phyloP scores from a whole-genome alignment of 1,140 invertebrate species.

The Odontomachus brunneus region DNA sequence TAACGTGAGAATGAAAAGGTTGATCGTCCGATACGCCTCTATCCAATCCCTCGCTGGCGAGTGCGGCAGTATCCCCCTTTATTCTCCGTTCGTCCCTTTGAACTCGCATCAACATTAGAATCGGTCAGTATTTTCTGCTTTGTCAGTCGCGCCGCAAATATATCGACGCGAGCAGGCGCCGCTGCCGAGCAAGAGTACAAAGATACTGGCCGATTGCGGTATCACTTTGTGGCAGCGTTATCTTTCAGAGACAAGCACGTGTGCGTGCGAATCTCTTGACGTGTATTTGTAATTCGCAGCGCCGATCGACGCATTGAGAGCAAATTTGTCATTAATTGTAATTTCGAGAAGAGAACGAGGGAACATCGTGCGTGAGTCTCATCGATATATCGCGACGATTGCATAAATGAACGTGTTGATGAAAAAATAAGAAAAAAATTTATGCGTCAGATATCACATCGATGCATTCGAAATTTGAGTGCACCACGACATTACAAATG shows the following conservation, averaged over 20 bases:
- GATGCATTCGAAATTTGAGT: neutral
- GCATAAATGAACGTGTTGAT: neutral
- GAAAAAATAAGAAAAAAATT: neutral
- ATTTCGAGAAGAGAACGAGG: too few species aligned
- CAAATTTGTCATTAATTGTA: too few species aligned
- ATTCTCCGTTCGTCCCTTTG: neutral
- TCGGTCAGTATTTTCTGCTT: constrained; percentile 9
- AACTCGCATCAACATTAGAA: constrained; percentile 6
- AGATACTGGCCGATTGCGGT: neutral
- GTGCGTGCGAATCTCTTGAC: too few species aligned
- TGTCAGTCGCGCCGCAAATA: neutral
- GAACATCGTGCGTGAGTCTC: neutral
- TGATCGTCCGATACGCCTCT: constrained; percentile 22
- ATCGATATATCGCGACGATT: neutral
- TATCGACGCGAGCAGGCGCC: neutral
- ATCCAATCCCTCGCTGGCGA: neutral
- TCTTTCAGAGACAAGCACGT: neutral
- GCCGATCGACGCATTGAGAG: too few species aligned
- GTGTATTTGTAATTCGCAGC: too few species aligned
- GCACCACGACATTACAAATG: too few species aligned
- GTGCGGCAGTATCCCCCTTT: neutral
- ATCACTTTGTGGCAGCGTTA: neutral
- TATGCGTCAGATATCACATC: neutral
- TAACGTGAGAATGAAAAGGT: constrained; percentile 28
- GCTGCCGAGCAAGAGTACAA: neutral